Base-by-base conservation (phyloP, 2,113 vertebrate genomes). In the Hypocryptadius cinnamomeus region DNA sequence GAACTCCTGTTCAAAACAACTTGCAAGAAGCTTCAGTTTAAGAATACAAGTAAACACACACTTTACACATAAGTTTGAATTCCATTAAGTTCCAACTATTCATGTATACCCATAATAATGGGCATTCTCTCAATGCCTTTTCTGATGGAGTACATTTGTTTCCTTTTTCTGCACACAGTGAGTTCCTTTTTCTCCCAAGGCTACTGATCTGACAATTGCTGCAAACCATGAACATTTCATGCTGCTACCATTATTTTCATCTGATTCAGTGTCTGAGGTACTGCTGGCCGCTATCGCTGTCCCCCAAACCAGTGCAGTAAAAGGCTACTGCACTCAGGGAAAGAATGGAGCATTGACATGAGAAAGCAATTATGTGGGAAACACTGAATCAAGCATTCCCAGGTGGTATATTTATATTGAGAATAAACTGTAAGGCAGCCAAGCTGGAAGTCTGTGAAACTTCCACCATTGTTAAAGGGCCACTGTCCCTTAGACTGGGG, bases 281-380 rank as follows among this genome's bases (percentile, higher is more conserved):
- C 65, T 71, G 27, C 51, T 74, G 72, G 56, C 54, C 17, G 13
- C 50, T 79, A 39, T 92, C 20, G 0, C 7, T 92, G 77, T 91
- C 37, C 63, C 82, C 60, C 57, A 37, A 79, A 95, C 78, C 13
- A 85, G 72, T 16, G 42, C 73, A 90, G 60, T 35, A 61, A 66
- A 65, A 82, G 79, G 56, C 71, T 85, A 9, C 80, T 95, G 76
- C 80, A 71, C 70, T 94, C 85, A 79, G 88, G 78, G 78, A 73
- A 84, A 91, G 91, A 79, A 42, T 13, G 69, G 90, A 90, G 87
- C 93, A 87, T 6, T 85, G 94, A 91, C 95, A 93, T 88, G 94
- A 96, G 95, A 95, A 92, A 94, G 95, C 79, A 96, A 96, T 97
- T 96, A 94, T 66, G 89, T 93, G 95, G 95, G 97, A 96, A 96